Evolutionary conservation across 2,797 vertebrate species (phyloP), one percentile per base, ranked within the genome.

Genomic region (Discoglossus pictus): DNA sequence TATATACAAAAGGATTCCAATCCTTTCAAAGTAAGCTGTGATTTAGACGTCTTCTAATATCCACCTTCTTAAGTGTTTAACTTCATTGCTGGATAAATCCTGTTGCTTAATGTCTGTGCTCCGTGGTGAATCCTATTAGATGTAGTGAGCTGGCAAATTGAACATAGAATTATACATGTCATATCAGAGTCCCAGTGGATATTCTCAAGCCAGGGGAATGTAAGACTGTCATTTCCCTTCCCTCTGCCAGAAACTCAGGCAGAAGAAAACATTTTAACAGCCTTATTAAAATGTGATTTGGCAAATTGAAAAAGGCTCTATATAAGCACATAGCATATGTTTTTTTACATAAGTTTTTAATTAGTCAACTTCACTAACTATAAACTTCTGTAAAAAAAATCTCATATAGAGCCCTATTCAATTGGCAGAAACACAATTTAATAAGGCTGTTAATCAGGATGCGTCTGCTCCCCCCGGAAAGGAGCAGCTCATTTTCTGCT

Each of bases 191-290:
- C 61, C 74, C 58, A 56, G 75, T 76, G 80, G 79, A 75, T 63
- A 65, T 61, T 74, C 72, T 72, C 76, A 74, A 78, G 74, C 70
- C 74, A 68, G 73, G 75, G 82, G 81, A 80, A 73, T 73, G 69
- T 1, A 9, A 81, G 68, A 16, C 73, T 79, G 78, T 77, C 78
- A 80, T 80, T 80, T 75, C 47, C 55, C 73, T 34, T 15, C 79
- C 78, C 79, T 80, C 73, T 74, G 73, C 79, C 82, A 86, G 82
- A 83, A 78, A 81, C 61, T 81, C 75, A 81, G 80, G 80, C 78
- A 81, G 81, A 86, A 82, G 78, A 76, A 82, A 84, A 80, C 74
- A 81, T 79, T 87, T 82, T 83, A 83, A 84, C 79, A 84, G 80
- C 73, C 75, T 80, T 85, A 84, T n/a, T n/a, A n/a, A n/a, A n/a